Conservation (phyloP, 1,140 invertebrate genomes). For the Pseudomyrmex pallidus region DNA sequence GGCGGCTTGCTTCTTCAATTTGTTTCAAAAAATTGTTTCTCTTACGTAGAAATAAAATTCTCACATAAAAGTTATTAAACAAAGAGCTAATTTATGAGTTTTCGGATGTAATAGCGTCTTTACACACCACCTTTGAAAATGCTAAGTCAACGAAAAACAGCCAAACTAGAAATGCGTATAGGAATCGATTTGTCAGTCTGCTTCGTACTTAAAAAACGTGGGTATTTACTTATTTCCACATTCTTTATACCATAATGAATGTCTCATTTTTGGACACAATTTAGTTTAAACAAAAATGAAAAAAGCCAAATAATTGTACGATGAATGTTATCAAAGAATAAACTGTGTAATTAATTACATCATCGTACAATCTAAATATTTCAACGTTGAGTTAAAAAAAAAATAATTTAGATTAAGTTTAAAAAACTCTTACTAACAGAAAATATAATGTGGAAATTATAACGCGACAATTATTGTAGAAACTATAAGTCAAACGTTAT, state of each 20-base stretch:
- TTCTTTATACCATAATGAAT: constrained; percentile 29
- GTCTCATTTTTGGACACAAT: constrained; percentile 17
- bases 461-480: constrained; percentile 5
- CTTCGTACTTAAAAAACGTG: constrained; percentile 46
- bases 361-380: constrained; percentile 16
- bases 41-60: constrained; percentile 21
- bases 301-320: constrained; percentile 31
- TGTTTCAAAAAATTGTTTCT: constrained; percentile 24
- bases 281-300: constrained; percentile 19
- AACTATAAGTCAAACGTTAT: constrained; percentile 49
- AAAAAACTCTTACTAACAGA: constrained; percentile 2
- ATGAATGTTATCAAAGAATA: constrained; percentile 15
- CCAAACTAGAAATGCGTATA: constrained; percentile 36
- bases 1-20: constrained; percentile 68
- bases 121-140: not conserved
- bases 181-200: constrained; percentile 57
- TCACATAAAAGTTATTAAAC: constrained; percentile 14
- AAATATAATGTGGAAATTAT: constrained; percentile 11
- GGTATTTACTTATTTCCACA: constrained; percentile 17
- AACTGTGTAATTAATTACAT: constrained; percentile 36
- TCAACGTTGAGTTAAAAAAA: constrained; percentile 14
- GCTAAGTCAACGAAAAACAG: constrained; percentile 34
- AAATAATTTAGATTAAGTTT: constrained; percentile 1
- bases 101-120: not conserved
- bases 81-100: constrained; percentile 30